Percentiles rank a stretch among this genome's conserved stretches.
phyloP scores from a whole-genome alignment of 2,113 vertebrate genomes.

The Eulacestoma nigropectus region DNA sequence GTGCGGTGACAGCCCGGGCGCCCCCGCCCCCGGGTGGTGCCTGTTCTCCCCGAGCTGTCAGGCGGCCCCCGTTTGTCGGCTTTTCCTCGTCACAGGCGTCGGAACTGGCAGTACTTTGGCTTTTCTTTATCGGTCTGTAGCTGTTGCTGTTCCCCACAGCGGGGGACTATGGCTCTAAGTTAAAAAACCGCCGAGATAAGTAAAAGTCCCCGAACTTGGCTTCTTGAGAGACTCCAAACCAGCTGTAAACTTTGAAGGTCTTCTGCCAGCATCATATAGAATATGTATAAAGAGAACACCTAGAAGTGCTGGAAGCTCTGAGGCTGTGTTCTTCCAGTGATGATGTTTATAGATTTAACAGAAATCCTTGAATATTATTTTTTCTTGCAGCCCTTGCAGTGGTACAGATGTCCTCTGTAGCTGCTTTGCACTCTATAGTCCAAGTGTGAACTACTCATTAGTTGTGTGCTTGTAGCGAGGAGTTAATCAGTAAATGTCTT shows the following conservation, averaged over 20 bases:
- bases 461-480: rapidly evolving
- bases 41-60: neutral
- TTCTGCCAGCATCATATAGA: rapidly evolving
- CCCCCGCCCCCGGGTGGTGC: neutral
- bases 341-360: neutral
- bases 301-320: neutral
- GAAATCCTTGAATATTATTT: neutral
- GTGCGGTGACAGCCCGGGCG: rapidly evolving
- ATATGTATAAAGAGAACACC: neutral
- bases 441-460: neutral
- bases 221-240: neutral
- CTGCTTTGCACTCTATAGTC: neutral
- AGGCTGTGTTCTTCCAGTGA: neutral
- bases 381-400: neutral
- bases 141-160: rapidly evolving
- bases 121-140: neutral
- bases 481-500: neutral
- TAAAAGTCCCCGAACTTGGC: rapidly evolving
- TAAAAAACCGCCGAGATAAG: neutral
- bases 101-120: rapidly evolving
- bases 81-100: rapidly evolving
- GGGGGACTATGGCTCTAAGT: rapidly evolving
- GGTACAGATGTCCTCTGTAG: neutral
- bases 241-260: neutral
- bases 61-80: neutral